Conservation (phyloP, 2,113 vertebrate species). For the Trogon surrucura region DNA sequence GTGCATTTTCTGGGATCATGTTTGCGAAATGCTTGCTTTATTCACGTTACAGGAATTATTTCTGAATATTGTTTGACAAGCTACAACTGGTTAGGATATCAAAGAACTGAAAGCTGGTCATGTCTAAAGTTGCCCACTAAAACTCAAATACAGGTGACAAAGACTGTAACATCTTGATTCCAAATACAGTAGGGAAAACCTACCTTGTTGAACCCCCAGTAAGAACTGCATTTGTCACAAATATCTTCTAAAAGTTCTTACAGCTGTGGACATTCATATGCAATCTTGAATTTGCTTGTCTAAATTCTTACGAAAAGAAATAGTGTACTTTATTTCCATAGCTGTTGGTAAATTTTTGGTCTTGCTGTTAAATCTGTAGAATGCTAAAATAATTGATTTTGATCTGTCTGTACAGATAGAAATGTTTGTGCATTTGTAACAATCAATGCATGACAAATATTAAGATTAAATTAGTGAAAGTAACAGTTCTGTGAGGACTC, state of each 20-base stretch:
- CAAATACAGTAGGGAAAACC: neutral
- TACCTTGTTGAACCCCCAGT: neutral
- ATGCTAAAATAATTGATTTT: neutral
- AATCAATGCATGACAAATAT: neutral
- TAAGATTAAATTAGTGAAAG: neutral
- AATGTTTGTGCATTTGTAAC: neutral
- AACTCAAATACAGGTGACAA: neutral
- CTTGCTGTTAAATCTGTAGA: neutral
- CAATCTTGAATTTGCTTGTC: neutral
- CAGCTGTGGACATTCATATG: neutral
- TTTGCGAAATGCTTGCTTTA: neutral
- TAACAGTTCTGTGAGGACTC: neutral
- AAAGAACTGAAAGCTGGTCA: neutral
- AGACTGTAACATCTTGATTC: neutral
- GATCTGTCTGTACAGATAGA: neutral
- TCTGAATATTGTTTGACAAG: neutral
- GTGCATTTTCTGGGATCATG: neutral
- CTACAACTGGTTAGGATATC: neutral
- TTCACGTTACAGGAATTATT: neutral
- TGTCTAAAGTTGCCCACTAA: neutral
- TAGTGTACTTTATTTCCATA: neutral
- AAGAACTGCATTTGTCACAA: neutral
- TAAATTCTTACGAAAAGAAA: neutral
- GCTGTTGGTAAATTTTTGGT: neutral
- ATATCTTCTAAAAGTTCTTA: neutral